Conservation (phyloP, 1,140 invertebrate genomes). For the Pygmarrhopalites habei region DNA sequence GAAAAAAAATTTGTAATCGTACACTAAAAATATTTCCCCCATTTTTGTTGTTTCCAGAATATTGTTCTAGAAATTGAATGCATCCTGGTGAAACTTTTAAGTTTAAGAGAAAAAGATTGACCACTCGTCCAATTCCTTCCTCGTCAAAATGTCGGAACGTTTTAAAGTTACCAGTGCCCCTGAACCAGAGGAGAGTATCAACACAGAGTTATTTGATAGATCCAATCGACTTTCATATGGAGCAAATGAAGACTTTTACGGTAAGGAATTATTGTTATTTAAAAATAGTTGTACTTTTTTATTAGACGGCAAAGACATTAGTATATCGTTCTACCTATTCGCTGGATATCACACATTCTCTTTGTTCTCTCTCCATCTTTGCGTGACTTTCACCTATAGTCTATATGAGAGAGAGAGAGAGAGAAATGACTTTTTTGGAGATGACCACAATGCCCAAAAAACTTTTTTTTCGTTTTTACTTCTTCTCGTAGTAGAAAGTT, state of each 20-base stretch:
- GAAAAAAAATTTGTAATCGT: not conserved
- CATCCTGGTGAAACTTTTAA: not conserved
- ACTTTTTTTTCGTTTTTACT: too few relatives aligned
- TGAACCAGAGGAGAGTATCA: not conserved
- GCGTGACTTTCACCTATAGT: too few relatives aligned
- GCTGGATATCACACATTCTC: too few relatives aligned
- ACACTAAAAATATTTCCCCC: not conserved
- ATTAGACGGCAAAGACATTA: not conserved
- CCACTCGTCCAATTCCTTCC: not conserved
- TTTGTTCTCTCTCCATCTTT: too few relatives aligned
- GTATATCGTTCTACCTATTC: too few relatives aligned
- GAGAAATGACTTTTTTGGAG: too few relatives aligned
- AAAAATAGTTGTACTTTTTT: not conserved
- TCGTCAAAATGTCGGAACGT: slow-evolving; percentile 15
- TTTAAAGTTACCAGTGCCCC: not conserved
- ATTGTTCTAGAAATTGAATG: not conserved
- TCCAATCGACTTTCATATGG: slow-evolving; percentile 8
- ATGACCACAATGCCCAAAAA: too few relatives aligned
- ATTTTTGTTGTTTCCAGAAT: not conserved
- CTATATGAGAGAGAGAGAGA: too few relatives aligned
- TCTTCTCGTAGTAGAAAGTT: too few relatives aligned
- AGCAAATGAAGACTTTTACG: slow-evolving; percentile 16
- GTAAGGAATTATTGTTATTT: slow-evolving; percentile 15
- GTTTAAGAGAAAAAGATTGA: not conserved
- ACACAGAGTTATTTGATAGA: not conserved